These are phyloP conservation scores for Aphis craccivora DNA, from an alignment of 1,140 invertebrate species.

Conservation along the genomic window DNA sequence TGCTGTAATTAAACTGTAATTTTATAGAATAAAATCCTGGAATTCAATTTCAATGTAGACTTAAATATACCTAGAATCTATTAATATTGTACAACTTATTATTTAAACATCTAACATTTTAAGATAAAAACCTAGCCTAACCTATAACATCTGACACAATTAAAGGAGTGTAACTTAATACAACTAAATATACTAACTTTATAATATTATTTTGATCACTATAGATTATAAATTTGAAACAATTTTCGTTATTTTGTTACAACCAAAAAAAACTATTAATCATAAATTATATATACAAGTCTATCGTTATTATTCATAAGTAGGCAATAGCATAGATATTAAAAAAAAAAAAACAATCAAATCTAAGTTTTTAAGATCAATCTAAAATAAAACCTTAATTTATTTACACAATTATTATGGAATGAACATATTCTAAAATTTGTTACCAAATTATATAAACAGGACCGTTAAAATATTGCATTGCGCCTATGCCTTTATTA, in stretches of 20 bases:
- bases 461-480: neutral
- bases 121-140: too few species aligned
- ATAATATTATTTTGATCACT: too few species aligned
- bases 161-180: neutral
- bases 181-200: too few species aligned
- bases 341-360: too few species aligned
- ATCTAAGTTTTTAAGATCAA: too few species aligned
- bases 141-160: neutral
- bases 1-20: slow-evolving; percentile 24
- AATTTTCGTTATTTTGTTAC: too few species aligned
- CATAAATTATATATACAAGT: too few species aligned
- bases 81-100: neutral
- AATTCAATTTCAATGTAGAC: neutral
- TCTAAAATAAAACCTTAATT: neutral
- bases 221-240: too few species aligned
- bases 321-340: too few species aligned
- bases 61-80: neutral
- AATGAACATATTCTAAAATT: neutral
- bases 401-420: neutral
- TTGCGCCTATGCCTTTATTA: neutral
- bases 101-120: neutral
- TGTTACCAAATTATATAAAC: neutral
- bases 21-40: neutral
- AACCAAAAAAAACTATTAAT: too few species aligned
- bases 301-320: too few species aligned